Evolutionary conservation across 2,888 invertebrate species (phyloP), one percentile per base, ranked within the genome.

Genomic region (Linhomoeus sp.): DNA sequence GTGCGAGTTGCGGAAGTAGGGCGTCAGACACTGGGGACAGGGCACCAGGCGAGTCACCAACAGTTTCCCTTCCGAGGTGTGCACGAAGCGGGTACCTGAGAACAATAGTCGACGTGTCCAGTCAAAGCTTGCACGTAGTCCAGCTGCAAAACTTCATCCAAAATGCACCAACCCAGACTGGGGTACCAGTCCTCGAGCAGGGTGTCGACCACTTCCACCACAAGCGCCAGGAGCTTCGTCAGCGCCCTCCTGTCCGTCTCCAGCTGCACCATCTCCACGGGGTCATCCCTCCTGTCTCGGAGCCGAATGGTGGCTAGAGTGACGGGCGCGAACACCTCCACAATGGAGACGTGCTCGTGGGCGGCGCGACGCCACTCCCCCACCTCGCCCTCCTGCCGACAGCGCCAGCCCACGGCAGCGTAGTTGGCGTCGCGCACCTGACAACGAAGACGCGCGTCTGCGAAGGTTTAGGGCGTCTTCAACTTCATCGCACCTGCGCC

Each of bases 131-230:
- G 24, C 5, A 42, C 12, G 24, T 20, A 20, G 23, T 14, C 14
- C 17, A 23, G n/a, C n/a, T n/a, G n/a, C n/a, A n/a, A n/a, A n/a
- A n/a, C n/a, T n/a, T n/a, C n/a, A n/a, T n/a, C n/a, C n/a, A n/a
- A n/a, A n/a, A n/a, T n/a, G 17, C 22, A 41, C 41, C 23, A 15
- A 33, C 41, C 39, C 47, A 90, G 70, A 0, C 86, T 85, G 0
- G 90, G 92, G 66, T 88, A 94, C 94, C 94, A 97, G 68, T 97
- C 94, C 66, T 97, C 94, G 0, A 97, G 71, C 43, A 97, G 70
- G 45, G 88, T 77, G 67, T 97, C 97, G 52, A 97, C 81, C 63
- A 92, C 88, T 66, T 92, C 92, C 0, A 92, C 85, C 2, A 85
- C 77, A 29, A 88, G 68, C 0, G 90, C 83, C 48, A 90, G 66